phyloP scores from a whole-genome alignment of 1,140 invertebrate genomes.

The Papilio dardanus region DNA sequence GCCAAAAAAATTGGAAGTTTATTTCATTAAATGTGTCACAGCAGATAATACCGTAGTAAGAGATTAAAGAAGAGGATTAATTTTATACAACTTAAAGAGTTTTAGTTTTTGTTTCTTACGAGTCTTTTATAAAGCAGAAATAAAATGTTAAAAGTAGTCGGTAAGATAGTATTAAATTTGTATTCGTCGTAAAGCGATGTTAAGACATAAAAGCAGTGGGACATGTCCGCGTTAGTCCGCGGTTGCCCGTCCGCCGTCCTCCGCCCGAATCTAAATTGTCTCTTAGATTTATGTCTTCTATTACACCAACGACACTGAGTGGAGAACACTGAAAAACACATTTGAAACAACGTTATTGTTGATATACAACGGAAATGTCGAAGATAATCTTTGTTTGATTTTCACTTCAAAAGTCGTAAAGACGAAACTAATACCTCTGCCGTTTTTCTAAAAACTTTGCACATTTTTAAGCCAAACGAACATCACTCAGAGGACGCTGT shows the following conservation, averaged over 20 bases:
- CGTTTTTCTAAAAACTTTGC: too few species aligned
- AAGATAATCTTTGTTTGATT: slow-evolving; percentile 17
- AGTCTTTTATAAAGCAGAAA: not conserved
- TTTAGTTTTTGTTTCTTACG: not conserved
- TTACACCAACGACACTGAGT: slow-evolving; percentile 35
- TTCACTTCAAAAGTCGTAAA: not conserved
- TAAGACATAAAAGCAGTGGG: slow-evolving; percentile 30
- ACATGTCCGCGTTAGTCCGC: slow-evolving; percentile 33
- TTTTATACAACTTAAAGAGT: too few species aligned
- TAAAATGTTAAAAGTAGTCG: not conserved
- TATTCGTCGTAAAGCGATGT: slow-evolving; percentile 27
- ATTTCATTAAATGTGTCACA: too few species aligned
- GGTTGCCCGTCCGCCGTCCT: slow-evolving; percentile 7
- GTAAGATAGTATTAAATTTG: slow-evolving; percentile 1
- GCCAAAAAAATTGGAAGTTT: too few species aligned
- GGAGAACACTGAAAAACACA: slow-evolving; percentile 34
- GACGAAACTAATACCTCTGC: too few species aligned
- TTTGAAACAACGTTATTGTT: slow-evolving; percentile 34
- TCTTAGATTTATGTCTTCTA: slow-evolving; percentile 38
- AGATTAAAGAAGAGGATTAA: too few species aligned
- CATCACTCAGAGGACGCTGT: too few species aligned
- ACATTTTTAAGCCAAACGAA: too few species aligned
- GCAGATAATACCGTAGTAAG: too few species aligned
- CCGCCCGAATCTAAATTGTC: slow-evolving; percentile 30
- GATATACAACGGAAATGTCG: slow-evolving; percentile 30